These are phyloP conservation scores for Rhizoglyphus robini DNA, from an alignment of 1,140 invertebrate genomes.

Conservation along the genomic window DNA sequence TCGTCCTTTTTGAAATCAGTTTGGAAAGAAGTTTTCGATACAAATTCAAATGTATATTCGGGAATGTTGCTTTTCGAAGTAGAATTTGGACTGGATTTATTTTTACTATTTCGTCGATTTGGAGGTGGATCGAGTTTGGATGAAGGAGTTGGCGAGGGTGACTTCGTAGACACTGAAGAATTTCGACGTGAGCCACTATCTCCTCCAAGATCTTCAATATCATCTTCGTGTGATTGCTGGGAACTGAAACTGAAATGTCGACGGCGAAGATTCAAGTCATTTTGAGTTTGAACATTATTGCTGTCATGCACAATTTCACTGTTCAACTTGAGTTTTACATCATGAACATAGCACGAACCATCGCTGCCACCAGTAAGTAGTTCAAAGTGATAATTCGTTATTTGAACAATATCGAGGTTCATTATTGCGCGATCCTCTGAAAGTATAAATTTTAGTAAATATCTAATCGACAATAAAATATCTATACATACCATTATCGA, in stretches of 20 bases:
- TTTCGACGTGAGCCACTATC: not conserved
- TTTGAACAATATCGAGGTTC: conserved; percentile 54
- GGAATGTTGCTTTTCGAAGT: not conserved
- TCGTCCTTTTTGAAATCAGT: conserved; percentile 51
- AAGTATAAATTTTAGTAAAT: not conserved
- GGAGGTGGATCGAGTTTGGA: not conserved
- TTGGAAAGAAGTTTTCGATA: conserved; percentile 31
- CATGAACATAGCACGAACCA: conserved; percentile 75
- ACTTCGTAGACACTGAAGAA: too few relatives aligned
- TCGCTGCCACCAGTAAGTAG: conserved; percentile 72
- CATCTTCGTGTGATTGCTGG: not conserved
- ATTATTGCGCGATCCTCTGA: conserved; percentile 70
- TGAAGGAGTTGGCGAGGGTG: not conserved
- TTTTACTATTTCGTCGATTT: not conserved
- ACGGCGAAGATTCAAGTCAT: conserved; percentile 3
- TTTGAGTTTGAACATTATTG: not conserved
- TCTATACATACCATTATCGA: conserved; percentile 18
- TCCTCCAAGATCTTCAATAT: not conserved
- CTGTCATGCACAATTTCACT: not conserved
- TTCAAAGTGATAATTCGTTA: conserved; percentile 52
- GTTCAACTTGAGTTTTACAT: conserved; percentile 47
- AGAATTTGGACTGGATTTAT: not conserved
- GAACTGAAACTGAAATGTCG: conserved; percentile 9
- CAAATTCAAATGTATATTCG: conserved; percentile 35
- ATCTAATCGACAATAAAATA: not conserved